These are phyloP conservation scores for Drosophila kanekoi DNA, from an alignment of 2,888 invertebrate genomes.

Conservation along the genomic window DNA sequence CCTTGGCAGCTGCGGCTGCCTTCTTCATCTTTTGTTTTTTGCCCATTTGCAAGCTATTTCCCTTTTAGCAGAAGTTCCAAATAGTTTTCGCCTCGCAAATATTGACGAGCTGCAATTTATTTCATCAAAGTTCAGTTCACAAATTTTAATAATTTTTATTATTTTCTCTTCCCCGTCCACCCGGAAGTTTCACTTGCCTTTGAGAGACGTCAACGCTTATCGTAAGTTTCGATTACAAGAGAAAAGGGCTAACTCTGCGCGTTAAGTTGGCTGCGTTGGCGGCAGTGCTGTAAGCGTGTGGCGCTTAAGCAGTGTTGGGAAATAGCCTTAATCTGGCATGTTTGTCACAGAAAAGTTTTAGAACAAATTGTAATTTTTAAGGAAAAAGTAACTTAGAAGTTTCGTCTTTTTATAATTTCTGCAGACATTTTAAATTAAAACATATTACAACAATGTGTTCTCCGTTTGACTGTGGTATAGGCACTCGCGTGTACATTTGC, in stretches of 20 bases:
- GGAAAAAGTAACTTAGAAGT: no score
- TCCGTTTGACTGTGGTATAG: no score
- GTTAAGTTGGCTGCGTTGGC: constrained; percentile 28
- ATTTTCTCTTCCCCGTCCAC: neutral
- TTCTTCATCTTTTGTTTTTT: constrained; percentile 50
- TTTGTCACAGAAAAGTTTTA: no score
- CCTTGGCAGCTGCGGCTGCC: constrained; percentile 9
- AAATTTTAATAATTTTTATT: constrained; percentile 11
- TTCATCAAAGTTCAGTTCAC: constrained; percentile 9
- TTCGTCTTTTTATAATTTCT: no score
- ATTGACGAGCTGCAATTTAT: constrained; percentile 32
- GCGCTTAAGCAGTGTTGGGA: neutral
- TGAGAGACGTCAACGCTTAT: neutral
- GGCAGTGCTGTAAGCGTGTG: constrained; percentile 1
- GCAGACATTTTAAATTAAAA: no score
- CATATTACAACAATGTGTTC: no score
- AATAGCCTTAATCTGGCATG: neutral
- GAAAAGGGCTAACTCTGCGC: neutral
- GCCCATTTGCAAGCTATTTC: constrained; percentile 41
- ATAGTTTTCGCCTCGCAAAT: constrained; percentile 13
- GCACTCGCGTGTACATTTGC: no score
- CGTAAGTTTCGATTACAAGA: neutral
- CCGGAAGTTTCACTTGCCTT: constrained; percentile 4
- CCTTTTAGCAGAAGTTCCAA: neutral
- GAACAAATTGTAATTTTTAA: no score